Evolutionary conservation across 2,888 invertebrate species (phyloP), one percentile per base, ranked within the genome.

Genomic region (Drosophila pegasa): DNA sequence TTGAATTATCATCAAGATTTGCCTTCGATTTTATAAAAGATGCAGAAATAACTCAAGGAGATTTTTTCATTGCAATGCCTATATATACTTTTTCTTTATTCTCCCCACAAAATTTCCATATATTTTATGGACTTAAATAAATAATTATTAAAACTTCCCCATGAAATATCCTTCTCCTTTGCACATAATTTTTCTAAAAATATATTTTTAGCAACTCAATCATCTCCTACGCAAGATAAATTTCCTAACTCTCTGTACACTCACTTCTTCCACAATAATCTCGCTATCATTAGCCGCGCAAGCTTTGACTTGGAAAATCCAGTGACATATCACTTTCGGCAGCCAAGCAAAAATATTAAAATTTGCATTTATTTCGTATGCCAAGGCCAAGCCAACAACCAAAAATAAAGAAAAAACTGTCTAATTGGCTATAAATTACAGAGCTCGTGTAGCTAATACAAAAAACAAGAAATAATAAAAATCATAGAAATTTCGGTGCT

Each of bases 401-500:
- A n/a, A n/a, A n/a, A n/a, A n/a, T n/a, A n/a, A n/a, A 2, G 3
- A 48, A 22, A 10, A 27, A 27, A 38, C 18, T 27, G n/a, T 2
- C 14, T 31, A 37, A 37, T 57, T 27, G 25, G 9, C 25, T 7
- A 57, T 59, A 40, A 22, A 43, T 29, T 60, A 33, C 8, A 14
- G 7, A 35, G 35, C 27, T 22, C 51, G 16, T 41, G 25, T 35
- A 7, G 6, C 41, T 20, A 25, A 43, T 47, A 9, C 10, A 10
- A n/a, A 18, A 25, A 14, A 8, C 7, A 20, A 12, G 22, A n/a
- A 25, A 43, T 33, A 41, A 55, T 29, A 20, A 25, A 63, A 51
- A 33, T 63, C 20, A 64, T 65, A 29, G 51, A 65, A 51, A 64
- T 64, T 35, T 51, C 20, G 22, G 31, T 47, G 25, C 27, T 25